Evolutionary conservation across 2,797 vertebrate species (phyloP), one percentile per base, ranked within the genome.

Genomic region (Melanogrammus aeglefinus): DNA sequence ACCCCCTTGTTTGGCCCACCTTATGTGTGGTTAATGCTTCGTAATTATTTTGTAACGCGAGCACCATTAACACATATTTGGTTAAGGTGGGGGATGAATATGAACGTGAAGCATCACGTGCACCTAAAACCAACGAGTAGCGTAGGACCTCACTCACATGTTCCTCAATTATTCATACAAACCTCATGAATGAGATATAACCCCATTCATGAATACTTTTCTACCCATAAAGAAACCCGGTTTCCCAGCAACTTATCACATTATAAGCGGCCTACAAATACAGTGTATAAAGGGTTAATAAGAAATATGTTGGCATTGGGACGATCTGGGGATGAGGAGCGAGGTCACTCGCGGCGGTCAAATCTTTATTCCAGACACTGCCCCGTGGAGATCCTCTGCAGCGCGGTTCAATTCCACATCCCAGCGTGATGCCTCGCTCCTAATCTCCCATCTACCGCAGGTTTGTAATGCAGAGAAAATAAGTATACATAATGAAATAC

Each of bases 341-440:
- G n/a, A n/a, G 57, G 21, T 24, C 6, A 63, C n/a, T 8, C 1
- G 57, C n/a, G n/a, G 1, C n/a, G n/a, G 57, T 63, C 57, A 63
- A 63, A 63, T 63, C 57, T 63, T 13, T 63, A 63, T 63, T 63
- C 21, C 57, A 24, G 21, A 63, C n/a, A n/a, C 9, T n/a, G 8
- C 21, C 57, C 57, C n/a, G 6, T 51, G 16, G 14, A 51, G 14
- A 51, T 51, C 47, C 47, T 18, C 47, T 77, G 79, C 83, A 87
- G 88, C 86, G 85, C 87, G 89, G 87, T 90, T 90, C 91, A 92
- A 90, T 91, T 91, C 89, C 83, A 79, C 77, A 86, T 85, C 86
- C 86, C 90, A 80, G 83, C 82, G 88, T 89, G 80, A 82, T 80
- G 79, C 73, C 84, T 73, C 33, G 83, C 79, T 86, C 76, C 44